A percentile compares a stretch with the other conserved stretches of the same genome.
Evolutionary conservation across 2,888 invertebrate species (phyloP).

Genomic region (Athripsodes cinereus): DNA sequence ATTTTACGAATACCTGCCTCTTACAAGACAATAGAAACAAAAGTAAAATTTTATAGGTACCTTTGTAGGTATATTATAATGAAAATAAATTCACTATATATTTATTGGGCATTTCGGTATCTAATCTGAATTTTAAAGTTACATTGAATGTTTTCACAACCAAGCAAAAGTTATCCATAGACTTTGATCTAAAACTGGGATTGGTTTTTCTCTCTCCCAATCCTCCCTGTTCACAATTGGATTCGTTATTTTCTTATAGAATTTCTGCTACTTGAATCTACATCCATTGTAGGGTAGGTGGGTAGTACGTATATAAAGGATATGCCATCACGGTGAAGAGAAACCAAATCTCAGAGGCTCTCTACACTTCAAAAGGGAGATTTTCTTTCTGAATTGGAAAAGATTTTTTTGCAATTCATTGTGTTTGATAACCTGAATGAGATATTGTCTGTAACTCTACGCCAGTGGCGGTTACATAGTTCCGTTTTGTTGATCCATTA

Average conservation of each 20-base stretch:
- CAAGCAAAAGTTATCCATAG: not conserved
- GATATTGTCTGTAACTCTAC: conserved; percentile 17
- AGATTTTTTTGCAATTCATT: conserved; percentile 28
- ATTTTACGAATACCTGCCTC: no score
- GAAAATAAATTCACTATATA: no score
- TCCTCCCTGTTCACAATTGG: conserved; percentile 21
- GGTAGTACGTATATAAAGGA: conserved; percentile 13
- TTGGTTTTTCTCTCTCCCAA: not conserved
- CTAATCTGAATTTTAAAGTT: no score
- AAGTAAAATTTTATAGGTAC: no score
- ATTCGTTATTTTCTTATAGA: conserved; percentile 14
- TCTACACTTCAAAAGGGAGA: conserved; percentile 21
- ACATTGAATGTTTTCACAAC: no score
- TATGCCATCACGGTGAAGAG: conserved; percentile 5
- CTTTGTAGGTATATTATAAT: no score
- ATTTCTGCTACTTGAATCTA: no score
- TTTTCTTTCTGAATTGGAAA: conserved; percentile 24
- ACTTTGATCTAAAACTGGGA: not conserved
- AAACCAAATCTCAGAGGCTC: conserved; percentile 23
- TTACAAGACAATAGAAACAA: no score
- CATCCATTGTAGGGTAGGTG: no score
- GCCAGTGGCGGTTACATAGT: not conserved
- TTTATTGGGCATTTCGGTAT: no score
- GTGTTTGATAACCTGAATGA: conserved; percentile 28
- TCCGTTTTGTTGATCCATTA: no score